phyloP scores from a whole-genome alignment of 1,140 invertebrate genomes.

The Hyles euphorbiae region DNA sequence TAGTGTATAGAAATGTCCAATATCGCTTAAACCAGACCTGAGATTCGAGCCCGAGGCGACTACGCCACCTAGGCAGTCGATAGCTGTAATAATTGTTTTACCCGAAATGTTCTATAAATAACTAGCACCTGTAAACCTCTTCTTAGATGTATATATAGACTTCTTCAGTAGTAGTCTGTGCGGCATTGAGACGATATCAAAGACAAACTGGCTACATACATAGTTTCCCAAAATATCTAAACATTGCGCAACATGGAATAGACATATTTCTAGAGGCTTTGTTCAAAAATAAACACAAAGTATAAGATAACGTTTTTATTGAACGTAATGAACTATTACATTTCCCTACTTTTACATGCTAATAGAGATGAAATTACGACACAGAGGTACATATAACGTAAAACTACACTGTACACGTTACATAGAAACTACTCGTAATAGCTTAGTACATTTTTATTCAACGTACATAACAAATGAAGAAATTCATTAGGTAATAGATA shows the following conservation, averaged over 20 bases:
- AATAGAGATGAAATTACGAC: slow-evolving; percentile 43
- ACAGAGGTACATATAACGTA: slow-evolving; percentile 42
- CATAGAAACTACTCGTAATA: slow-evolving; percentile 19
- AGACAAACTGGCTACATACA: slow-evolving; percentile 15
- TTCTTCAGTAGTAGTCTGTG: slow-evolving; percentile 17
- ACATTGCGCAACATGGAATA: background rate
- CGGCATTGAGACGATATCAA: slow-evolving; percentile 25
- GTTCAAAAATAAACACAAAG: too few species aligned
- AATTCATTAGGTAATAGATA: too few species aligned
- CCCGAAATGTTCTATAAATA: slow-evolving; percentile 1
- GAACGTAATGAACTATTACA: slow-evolving; percentile 63
- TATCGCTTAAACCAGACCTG: too few species aligned
- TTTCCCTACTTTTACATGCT: slow-evolving; percentile 38
- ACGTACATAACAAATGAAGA: background rate
- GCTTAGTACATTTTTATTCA: background rate
- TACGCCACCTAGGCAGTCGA: background rate
- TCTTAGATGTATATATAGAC: slow-evolving; percentile 27
- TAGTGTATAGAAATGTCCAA: too few species aligned
- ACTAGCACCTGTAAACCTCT: slow-evolving; percentile 11
- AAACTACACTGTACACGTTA: slow-evolving; percentile 60
- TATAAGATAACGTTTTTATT: slow-evolving; percentile 69
- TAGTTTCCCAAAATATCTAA: slow-evolving; percentile 15
- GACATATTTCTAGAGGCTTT: too few species aligned
- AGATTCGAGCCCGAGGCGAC: too few species aligned
- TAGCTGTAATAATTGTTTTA: slow-evolving; percentile 1